Percentiles rank a stretch among this genome's conserved stretches.
Conservation (phyloP, 2,888 invertebrate genomes). For the Cantharis rustica region DNA sequence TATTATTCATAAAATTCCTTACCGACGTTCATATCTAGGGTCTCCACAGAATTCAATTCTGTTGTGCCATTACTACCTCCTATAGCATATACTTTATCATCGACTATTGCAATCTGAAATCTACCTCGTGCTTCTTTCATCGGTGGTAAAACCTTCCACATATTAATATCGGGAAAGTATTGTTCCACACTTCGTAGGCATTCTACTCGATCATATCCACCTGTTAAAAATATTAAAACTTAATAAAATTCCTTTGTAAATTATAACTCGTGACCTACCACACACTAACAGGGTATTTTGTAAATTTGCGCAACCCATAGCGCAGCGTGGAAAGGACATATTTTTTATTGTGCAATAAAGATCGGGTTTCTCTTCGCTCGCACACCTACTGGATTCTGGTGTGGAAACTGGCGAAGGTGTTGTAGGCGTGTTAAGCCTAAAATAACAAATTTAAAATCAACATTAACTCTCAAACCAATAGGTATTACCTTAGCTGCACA, state of each 20-base stretch:
- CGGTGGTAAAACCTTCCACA: conserved; percentile 69
- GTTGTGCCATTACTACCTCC: conserved; percentile 85
- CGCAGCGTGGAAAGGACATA: conserved; percentile 73
- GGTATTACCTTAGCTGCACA: conserved; percentile 59
- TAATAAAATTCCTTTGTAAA: not conserved
- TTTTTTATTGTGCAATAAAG: conserved; percentile 63
- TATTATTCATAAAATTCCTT: conserved; percentile 33
- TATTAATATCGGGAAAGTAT: conserved; percentile 72
- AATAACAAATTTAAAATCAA: conserved; percentile 4
- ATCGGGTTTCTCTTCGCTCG: conserved; percentile 61
- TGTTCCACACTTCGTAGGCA: conserved; percentile 77
- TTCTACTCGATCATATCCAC: conserved; percentile 84
- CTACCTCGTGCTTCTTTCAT: conserved; percentile 80
- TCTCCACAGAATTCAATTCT: conserved; percentile 76
- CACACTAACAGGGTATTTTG: conserved; percentile 75
- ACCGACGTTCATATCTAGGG: conserved; percentile 59
- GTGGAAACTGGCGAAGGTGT: conserved; percentile 55
- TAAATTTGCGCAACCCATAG: conserved; percentile 74
- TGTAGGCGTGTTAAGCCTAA: conserved; percentile 52
- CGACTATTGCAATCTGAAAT: conserved; percentile 74
- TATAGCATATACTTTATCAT: conserved; percentile 73
- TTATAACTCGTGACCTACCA: conserved; percentile 60
- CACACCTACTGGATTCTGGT: conserved; percentile 51
- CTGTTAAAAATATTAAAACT: conserved; percentile 45
- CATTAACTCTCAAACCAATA: not conserved